Base-by-base conservation (phyloP, 2,797 vertebrate genomes). In the Sparidentex hasta region DNA sequence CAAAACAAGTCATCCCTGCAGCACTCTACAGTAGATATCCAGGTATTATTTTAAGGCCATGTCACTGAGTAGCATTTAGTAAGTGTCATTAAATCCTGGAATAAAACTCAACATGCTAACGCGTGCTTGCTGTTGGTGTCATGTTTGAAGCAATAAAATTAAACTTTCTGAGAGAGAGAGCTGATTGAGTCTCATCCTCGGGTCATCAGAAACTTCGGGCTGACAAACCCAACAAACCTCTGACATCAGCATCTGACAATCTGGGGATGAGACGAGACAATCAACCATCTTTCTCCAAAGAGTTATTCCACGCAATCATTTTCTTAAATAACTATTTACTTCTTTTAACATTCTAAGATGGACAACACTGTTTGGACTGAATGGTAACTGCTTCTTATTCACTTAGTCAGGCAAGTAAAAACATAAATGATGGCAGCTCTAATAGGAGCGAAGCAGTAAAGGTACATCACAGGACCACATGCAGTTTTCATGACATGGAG, bases 391-490 rank as follows among this genome's bases (percentile, higher is more conserved):
- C 54, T 51, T 63, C 48, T 33, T 11, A 14, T 33, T 50, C 16
- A 43, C 46, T 20, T 46, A 69, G n/a, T 7, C 59, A 64, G 48
- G 54, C 25, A 43, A 70, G 27, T 52, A 25, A 64, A 63, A 16
- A 38, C 8, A 38, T 9, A 69, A 69, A 59, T 23, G 41, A 54
- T 3, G n/a, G 56, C 21, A 46, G 55, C 29, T 69, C 52, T 21
- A 27, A 55, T n/a, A 16, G 1, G 21, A 76, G 48, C 11, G 54
- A 52, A 58, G 78, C 23, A 23, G 33, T 38, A 8, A 27, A 33
- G 48, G 21, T 54, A 41, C 58, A 63, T 57, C 46, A 58, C 56
- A 71, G 50, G 54, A 55, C 51, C 56, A 63, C 76, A 80, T 82
- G 78, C 80, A 73, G 57, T 21, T 47, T 71, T 52, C 20, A 63